phyloP scores from a whole-genome alignment of 2,888 invertebrate genomes.

The Stenichneumon culpator region DNA sequence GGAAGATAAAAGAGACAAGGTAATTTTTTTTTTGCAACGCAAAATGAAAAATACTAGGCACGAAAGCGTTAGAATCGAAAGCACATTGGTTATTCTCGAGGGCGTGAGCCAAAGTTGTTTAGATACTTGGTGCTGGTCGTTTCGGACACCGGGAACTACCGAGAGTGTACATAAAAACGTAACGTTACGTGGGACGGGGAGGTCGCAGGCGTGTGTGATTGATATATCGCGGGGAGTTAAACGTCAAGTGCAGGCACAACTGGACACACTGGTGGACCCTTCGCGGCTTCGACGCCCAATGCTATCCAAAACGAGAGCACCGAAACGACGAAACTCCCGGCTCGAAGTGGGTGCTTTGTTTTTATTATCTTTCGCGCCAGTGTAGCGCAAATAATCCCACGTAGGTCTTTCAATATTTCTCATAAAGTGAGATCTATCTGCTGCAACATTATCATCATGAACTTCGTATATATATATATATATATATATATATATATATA shows the following conservation, averaged over 20 bases:
- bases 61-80: background rate
- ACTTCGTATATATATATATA: no score
- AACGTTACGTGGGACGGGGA: conserved; percentile 66
- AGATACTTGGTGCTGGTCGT: conserved; percentile 32
- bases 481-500: no score
- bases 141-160: conserved; percentile 36
- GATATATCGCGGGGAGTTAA: conserved; percentile 72
- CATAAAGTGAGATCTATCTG: background rate
- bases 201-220: conserved; percentile 74
- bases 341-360: conserved; percentile 53
- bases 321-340: conserved; percentile 42
- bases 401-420: conserved; percentile 2
- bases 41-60: conserved; percentile 8
- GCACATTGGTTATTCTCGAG: conserved; percentile 33
- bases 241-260: conserved; percentile 61
- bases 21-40: background rate
- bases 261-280: conserved; percentile 53
- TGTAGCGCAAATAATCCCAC: conserved; percentile 3
- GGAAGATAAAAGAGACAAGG: background rate
- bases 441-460: background rate
- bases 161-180: conserved; percentile 73
- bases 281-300: conserved; percentile 47
- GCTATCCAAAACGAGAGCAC: conserved; percentile 44
- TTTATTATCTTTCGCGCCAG: conserved; percentile 52
- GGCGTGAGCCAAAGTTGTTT: conserved; percentile 33